Evolutionary conservation across 2,113 vertebrate genomes (phyloP), one percentile per base, ranked within the genome.

Genomic region (Stomatorhinus ivindoensis): DNA sequence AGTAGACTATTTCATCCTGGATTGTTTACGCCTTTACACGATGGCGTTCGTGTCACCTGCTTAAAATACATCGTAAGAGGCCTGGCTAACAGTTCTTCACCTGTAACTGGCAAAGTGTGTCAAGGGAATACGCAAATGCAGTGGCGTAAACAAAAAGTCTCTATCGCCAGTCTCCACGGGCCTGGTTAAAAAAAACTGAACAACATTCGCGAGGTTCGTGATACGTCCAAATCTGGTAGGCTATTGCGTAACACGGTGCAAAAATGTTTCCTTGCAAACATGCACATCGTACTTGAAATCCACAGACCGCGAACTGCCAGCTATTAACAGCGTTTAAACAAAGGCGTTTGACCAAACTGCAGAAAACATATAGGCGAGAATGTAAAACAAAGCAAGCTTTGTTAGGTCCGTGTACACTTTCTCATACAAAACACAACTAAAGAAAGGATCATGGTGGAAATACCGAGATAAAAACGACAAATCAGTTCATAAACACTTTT

Each of bases 401-500:
- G 42, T 27, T 47, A 48, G 15, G 82, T 46, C 73, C 17, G 51
- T 88, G 86, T 61, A 90, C 86, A n/a, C 61, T 89, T 17, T 47
- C 9, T 2, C 46, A 89, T 85, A 58, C 0, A 88, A 6, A 44
- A 88, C 15, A 21, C 39, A 51, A 76, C 48, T 48, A 31, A 88
- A 48, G 31, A 24, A 44, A 91, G 13, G 89, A 86, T 58, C 21
- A 89, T 58, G 76, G 55, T 87, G 89, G 76, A 83, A 82, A 88
- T 51, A 48, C 87, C 24, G 6, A 88, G 83, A 35, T 69, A 86
- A 46, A 90, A 93, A 88, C 89, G 55, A 91, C 88, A 90, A 89
- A 93, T 91, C 91, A 92, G 91, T 92, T 91, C 91, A 87, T 91
- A 31, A 92, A 91, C 90, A 90, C 89, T 89, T 89, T 89, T 90